These are phyloP conservation scores for Metaphire vulgaris DNA, from an alignment of 1,140 invertebrate species.

Conservation along the genomic window DNA sequence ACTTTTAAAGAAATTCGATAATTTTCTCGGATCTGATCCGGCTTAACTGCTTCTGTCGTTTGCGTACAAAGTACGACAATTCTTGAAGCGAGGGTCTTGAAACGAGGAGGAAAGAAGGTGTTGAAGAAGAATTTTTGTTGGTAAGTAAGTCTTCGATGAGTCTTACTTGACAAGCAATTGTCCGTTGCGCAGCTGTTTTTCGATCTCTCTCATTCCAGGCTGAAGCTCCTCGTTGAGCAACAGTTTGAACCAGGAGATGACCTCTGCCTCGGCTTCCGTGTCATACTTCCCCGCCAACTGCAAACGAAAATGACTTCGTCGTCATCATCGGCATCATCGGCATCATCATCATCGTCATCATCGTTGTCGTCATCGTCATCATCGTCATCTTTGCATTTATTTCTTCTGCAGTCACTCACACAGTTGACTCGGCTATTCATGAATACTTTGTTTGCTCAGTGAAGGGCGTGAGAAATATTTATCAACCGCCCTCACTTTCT, in stretches of 20 bases:
- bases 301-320: background rate
- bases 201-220: slow-evolving; percentile 29
- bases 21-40: too few relatives aligned
- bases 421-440: background rate
- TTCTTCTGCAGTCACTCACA: too few relatives aligned
- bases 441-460: too few relatives aligned
- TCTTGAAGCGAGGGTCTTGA: too few relatives aligned
- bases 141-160: too few relatives aligned
- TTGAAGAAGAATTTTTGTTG: too few relatives aligned
- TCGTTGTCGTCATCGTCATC: background rate
- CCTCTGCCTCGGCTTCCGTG: slow-evolving; percentile 25
- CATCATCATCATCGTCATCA: background rate
- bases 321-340: background rate
- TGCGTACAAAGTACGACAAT: too few relatives aligned
- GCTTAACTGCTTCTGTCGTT: too few relatives aligned
- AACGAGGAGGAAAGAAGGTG: too few relatives aligned
- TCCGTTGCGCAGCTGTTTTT: slow-evolving; percentile 26
- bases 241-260: slow-evolving; percentile 28
- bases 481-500: too few relatives aligned
- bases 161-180: slow-evolving; percentile 23
- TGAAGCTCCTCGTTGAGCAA: slow-evolving; percentile 20
- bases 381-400: background rate
- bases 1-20: too few relatives aligned
- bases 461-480: too few relatives aligned
- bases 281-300: slow-evolving; percentile 28